phyloP scores from a whole-genome alignment of 37 sponge, comb jelly and placozoan genomes.

The Tethya wilhelma region DNA sequence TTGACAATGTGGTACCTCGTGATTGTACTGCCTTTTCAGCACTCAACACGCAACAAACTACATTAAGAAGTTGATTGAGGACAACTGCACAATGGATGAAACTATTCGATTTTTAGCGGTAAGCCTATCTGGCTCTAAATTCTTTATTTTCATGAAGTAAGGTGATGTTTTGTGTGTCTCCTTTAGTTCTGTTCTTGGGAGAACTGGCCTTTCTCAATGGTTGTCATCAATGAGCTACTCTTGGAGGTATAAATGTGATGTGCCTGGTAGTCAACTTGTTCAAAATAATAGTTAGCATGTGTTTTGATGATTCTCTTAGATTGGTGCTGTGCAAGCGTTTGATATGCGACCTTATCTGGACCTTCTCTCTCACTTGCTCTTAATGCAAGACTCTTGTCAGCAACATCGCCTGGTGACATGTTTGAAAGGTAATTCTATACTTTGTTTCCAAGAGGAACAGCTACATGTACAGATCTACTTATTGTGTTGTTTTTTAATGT shows the following conservation, averaged over 20 bases:
- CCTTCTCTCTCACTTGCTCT: conserved; percentile 74
- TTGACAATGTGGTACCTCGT: neutral
- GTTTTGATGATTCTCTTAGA: conserved; percentile 26
- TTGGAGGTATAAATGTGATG: conserved; percentile 35
- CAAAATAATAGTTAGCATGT: neutral
- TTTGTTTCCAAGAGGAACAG: neutral
- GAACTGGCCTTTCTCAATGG: conserved; percentile 80
- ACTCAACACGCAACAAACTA: conserved; percentile 63
- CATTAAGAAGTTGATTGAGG: conserved; percentile 86
- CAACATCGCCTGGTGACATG: conserved; percentile 44
- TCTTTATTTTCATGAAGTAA: neutral
- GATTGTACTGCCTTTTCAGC: neutral
- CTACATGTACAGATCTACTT: neutral
- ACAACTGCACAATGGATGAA: conserved; percentile 75
- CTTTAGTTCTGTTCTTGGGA: conserved; percentile 85
- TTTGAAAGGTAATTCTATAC: conserved; percentile 54
- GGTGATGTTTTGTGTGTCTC: neutral
- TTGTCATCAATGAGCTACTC: conserved; percentile 73
- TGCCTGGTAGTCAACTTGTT: neutral
- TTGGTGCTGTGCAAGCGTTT: conserved; percentile 74
- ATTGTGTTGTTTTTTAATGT: neutral
- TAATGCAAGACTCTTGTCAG: conserved; percentile 91
- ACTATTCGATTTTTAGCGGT: conserved; percentile 68
- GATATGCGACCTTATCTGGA: conserved; percentile 89
- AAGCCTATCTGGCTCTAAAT: neutral